Base-by-base conservation (phyloP, 1,140 invertebrate species). In the Liolophura sinensis region DNA sequence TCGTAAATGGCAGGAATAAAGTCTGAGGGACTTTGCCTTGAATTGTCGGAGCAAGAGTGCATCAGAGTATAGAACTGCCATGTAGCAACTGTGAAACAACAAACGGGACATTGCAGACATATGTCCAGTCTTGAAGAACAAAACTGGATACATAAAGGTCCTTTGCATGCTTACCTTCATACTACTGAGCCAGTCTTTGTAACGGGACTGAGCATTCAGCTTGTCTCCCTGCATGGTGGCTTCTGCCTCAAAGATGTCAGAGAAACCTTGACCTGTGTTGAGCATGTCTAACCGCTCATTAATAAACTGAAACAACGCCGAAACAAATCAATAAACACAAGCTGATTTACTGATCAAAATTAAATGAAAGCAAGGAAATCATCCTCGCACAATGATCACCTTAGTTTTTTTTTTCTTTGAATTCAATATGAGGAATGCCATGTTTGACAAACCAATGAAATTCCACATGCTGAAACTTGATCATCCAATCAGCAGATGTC, bases 161-260 rank as follows among this genome's bases (percentile, higher is more conserved):
- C n/a, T n/a, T n/a, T n/a, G 12, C 62, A 58, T 51, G 61, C 63
- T 56, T 72, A 85, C 84, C 79, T 88, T 86, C 86, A 91, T 89
- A 31, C 87, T 86, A 20, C 85, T 83, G 12, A 88, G 83, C 89
- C 90, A 91, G 76, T 93, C 92, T 72, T 90, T 89, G 78, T 94
- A 94, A 70, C 93, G 90, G 69, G 91, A 88, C 85, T 91, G 91
- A 52, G 88, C 89, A 75, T 89, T 89, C 46, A 90, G 88, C 80
- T 94, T 94, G 64, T 95, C 94, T 0, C 92, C 91, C 82, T 93
- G 93, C 62, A 90, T 87, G 71, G 91, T 93, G 20, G 92, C 91
- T 84, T 97, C 95, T 81, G 92, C 87, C 85, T 98, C 95, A 85
- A 97, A 97, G 79, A 96, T 92, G 83, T 98, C 95, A n/a, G 90